These are phyloP conservation scores for Enteromius argenteus DNA, from an alignment of 2,797 vertebrate species.

Conservation along the genomic window DNA sequence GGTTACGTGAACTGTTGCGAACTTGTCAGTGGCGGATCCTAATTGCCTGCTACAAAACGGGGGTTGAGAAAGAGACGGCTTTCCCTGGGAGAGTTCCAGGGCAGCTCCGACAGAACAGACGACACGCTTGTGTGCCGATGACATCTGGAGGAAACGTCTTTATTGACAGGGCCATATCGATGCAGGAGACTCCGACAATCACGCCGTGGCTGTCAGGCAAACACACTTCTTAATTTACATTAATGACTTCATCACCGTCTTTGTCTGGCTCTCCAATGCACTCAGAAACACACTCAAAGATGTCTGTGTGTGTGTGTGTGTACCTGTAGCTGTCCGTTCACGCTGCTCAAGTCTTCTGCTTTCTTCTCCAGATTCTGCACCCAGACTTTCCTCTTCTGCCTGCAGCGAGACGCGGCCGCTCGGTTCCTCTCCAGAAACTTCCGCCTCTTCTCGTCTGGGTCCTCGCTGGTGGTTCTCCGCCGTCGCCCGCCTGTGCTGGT, in stretches of 20 bases:
- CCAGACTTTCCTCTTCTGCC: constrained; percentile 99
- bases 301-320: constrained; percentile 1
- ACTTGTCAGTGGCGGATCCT: constrained; percentile 87
- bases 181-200: constrained; percentile 72
- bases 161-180: constrained; percentile 86
- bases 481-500: constrained; percentile 91
- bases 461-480: constrained; percentile 93
- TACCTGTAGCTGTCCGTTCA: constrained; percentile 96
- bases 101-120: constrained; percentile 81
- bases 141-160: constrained; percentile 89
- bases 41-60: constrained; percentile 84
- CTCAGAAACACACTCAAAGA: not conserved
- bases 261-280: constrained; percentile 62
- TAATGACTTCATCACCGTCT: constrained; percentile 83
- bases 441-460: constrained; percentile 96
- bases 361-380: constrained; percentile 96
- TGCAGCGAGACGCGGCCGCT: constrained; percentile 93
- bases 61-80: constrained; percentile 85
- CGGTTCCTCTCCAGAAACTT: constrained; percentile 97
- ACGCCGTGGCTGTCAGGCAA: constrained; percentile 73
- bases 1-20: constrained; percentile 87
- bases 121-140: constrained; percentile 84
- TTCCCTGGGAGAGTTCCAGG: constrained; percentile 85
- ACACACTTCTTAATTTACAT: constrained; percentile 82
- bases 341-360: constrained; percentile 89